phyloP scores from a whole-genome alignment of 2,797 vertebrate genomes.

The Siniperca undulata region DNA sequence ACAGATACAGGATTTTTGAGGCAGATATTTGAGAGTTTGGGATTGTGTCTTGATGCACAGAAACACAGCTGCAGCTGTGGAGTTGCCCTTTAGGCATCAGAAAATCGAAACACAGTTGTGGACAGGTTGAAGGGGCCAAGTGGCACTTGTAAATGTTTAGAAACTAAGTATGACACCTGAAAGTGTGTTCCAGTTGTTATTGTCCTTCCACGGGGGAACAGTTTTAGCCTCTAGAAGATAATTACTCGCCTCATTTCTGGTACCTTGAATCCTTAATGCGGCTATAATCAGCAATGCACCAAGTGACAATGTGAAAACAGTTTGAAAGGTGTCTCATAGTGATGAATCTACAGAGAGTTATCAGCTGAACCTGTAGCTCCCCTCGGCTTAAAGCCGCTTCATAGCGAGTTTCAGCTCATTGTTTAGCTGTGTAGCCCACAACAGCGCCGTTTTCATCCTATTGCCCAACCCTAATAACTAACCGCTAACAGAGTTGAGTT shows the following conservation, averaged over 20 bases:
- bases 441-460: not conserved
- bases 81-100: too few species aligned
- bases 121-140: not conserved
- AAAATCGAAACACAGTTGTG: not conserved
- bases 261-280: not conserved
- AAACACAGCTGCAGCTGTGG: too few species aligned
- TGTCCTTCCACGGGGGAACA: too few species aligned
- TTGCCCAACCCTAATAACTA: not conserved
- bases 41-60: not conserved
- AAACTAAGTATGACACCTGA: too few species aligned
- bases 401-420: too few species aligned
- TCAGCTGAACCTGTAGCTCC: too few species aligned
- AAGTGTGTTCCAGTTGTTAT: not conserved
- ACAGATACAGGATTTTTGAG: not conserved
- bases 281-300: not conserved
- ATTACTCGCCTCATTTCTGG: not conserved
- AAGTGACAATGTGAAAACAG: not conserved
- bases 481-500: not conserved
- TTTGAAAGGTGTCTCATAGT: too few species aligned
- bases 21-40: not conserved
- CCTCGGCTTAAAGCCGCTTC: too few species aligned
- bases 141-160: too few species aligned
- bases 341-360: too few species aligned
- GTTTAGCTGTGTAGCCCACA: too few species aligned
- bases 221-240: not conserved